Percentiles rank a stretch among this genome's conserved stretches.
Evolutionary conservation across 2,888 invertebrate species (phyloP).

Genomic region (Sialis fuliginosa): DNA sequence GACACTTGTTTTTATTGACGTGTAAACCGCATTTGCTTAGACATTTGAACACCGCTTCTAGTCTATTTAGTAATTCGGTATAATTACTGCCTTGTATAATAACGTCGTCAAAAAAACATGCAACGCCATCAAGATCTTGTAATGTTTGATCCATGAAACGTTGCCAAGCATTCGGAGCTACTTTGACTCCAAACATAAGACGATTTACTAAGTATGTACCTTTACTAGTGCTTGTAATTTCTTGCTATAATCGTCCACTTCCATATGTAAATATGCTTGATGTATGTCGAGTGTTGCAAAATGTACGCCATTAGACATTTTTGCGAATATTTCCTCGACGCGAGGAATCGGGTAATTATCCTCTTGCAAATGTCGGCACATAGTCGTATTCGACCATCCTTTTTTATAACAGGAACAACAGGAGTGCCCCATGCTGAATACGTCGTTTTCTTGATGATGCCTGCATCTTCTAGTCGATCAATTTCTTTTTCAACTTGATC

Average conservation of each 20-base stretch:
- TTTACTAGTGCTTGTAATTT: slow-evolving; percentile 8
- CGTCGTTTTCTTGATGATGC: too few relatives aligned
- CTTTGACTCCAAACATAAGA: slow-evolving; percentile 16
- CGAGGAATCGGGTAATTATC: too few relatives aligned
- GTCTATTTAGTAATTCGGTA: too few relatives aligned
- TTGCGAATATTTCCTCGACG: too few relatives aligned
- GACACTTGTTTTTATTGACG: slow-evolving; percentile 10
- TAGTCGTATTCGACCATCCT: slow-evolving; percentile 10
- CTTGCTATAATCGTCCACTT: slow-evolving; percentile 6
- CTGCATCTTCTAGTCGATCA: too few relatives aligned
- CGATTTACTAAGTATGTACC: slow-evolving; percentile 15
- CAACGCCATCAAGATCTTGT: slow-evolving; percentile 10
- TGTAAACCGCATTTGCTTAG: too few relatives aligned
- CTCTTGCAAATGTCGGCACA: slow-evolving; percentile 15
- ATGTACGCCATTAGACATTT: too few relatives aligned
- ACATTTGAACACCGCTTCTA: too few relatives aligned
- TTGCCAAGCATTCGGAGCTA: slow-evolving; percentile 15
- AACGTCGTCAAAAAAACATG: too few relatives aligned
- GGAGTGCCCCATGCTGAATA: slow-evolving; percentile 13
- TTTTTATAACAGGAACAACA: slow-evolving; percentile 13
- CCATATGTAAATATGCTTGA: slow-evolving; percentile 6
- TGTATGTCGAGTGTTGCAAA: too few relatives aligned
- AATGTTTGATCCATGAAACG: slow-evolving; percentile 16
- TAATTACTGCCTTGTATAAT: too few relatives aligned
- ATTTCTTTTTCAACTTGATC: slow-evolving; percentile 6